These are phyloP conservation scores for Calephelis virginiensis DNA, from an alignment of 1,140 invertebrate genomes.

Conservation along the genomic window DNA sequence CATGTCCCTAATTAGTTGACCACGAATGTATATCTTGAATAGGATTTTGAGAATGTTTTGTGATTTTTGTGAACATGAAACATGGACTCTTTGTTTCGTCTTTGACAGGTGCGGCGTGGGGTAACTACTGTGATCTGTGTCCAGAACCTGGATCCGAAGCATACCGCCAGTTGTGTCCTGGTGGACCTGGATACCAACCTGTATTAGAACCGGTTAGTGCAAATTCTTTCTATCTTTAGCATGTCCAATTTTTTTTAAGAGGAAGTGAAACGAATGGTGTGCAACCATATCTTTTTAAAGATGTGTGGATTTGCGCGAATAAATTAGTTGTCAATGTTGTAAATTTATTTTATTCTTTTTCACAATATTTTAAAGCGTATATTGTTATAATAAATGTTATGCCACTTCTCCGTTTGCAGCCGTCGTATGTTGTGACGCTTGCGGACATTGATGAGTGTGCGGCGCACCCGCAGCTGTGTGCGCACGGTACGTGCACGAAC, in stretches of 20 bases:
- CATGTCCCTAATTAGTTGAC: too few relatives aligned
- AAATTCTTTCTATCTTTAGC: too few relatives aligned
- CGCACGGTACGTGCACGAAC: conserved; percentile 92
- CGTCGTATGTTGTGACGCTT: conserved; percentile 82
- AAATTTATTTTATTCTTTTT: too few relatives aligned
- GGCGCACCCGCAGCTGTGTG: conserved; percentile 87
- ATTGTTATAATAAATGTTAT: too few relatives aligned
- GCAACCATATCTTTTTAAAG: too few relatives aligned
- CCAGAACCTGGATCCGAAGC: conserved; percentile 85
- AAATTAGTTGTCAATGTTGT: too few relatives aligned
- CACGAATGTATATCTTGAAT: neutral
- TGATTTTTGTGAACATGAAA: conserved; percentile 2
- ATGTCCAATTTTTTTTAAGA: neutral
- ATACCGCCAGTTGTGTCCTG: conserved; percentile 89
- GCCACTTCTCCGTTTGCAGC: conserved; percentile 30
- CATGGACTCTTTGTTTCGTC: neutral
- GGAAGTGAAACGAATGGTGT: too few relatives aligned
- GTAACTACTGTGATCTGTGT: conserved; percentile 89
- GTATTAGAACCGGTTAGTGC: conserved; percentile 86
- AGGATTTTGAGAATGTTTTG: too few relatives aligned
- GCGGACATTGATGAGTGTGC: conserved; percentile 93
- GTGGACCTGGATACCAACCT: conserved; percentile 90
- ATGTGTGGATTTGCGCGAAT: too few relatives aligned
- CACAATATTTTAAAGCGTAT: neutral
- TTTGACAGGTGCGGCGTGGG: conserved; percentile 86